These are phyloP conservation scores for Desmodus rotundus DNA, from an alignment of 2,113 vertebrate genomes.

Conservation along the genomic window DNA sequence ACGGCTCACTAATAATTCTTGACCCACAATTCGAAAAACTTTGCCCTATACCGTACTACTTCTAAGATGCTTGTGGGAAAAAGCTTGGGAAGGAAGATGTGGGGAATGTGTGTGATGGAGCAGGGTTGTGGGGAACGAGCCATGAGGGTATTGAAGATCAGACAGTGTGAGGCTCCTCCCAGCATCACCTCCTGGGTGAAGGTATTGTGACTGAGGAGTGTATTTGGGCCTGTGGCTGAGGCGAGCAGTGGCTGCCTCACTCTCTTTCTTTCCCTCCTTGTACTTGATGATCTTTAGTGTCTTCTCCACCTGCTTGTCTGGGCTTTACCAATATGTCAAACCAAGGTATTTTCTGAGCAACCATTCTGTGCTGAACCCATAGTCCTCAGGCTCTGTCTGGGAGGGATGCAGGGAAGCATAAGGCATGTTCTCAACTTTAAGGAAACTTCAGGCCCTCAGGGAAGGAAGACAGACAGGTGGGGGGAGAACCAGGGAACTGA, in stretches of 20 bases:
- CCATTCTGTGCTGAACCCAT: rapidly evolving
- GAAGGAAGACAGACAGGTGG: not conserved
- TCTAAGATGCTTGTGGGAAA: not conserved
- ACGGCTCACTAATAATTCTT: not conserved
- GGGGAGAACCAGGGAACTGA: too few relatives aligned
- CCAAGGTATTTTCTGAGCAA: not conserved
- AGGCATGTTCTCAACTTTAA: not conserved
- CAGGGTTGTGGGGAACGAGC: too few relatives aligned
- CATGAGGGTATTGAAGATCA: not conserved
- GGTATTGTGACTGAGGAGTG: not conserved
- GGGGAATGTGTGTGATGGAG: not conserved
- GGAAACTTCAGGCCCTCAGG: not conserved
- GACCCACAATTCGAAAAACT: not conserved
- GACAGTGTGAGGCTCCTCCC: not conserved
- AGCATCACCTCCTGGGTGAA: not conserved
- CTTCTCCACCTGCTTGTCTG: rapidly evolving
- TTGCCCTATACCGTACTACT: not conserved
- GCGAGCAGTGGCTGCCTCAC: rapidly evolving
- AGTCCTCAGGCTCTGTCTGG: not conserved
- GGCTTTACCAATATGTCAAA: not conserved
- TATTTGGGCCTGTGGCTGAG: too few relatives aligned
- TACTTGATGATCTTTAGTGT: not conserved
- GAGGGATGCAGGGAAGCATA: not conserved
- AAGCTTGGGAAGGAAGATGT: not conserved
- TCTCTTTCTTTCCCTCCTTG: not conserved